These are phyloP conservation scores for Limnephilus auricula DNA, from an alignment of 2,888 invertebrate genomes.

Conservation along the genomic window DNA sequence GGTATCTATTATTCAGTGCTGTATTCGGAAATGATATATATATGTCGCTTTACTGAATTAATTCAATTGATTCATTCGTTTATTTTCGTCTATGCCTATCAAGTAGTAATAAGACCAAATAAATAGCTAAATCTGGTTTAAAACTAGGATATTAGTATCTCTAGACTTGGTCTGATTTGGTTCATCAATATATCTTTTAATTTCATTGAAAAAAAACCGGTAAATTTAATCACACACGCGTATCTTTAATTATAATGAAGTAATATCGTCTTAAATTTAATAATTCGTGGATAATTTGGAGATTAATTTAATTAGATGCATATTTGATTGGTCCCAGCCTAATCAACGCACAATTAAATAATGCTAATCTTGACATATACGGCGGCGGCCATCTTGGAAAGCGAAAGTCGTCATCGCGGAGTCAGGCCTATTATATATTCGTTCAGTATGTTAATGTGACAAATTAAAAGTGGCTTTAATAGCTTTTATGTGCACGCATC, in stretches of 20 bases:
- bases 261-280: neutral
- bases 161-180: no score
- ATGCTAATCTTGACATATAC: neutral
- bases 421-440: neutral
- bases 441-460: neutral
- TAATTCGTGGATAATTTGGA: neutral
- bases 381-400: neutral
- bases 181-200: no score
- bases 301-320: neutral
- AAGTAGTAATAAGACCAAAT: neutral
- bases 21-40: neutral
- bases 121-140: neutral
- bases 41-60: neutral
- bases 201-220: no score
- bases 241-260: neutral
- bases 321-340: neutral
- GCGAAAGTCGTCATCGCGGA: conserved; percentile 9
- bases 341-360: neutral
- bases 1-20: neutral
- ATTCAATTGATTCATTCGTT: neutral
- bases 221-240: no score
- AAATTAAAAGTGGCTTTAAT: neutral
- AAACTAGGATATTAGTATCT: neutral
- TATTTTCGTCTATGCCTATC: neutral
- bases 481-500: neutral